phyloP scores from a whole-genome alignment of 37 sponge, comb jelly and placozoan species.

The Aplysina aerophoba region DNA sequence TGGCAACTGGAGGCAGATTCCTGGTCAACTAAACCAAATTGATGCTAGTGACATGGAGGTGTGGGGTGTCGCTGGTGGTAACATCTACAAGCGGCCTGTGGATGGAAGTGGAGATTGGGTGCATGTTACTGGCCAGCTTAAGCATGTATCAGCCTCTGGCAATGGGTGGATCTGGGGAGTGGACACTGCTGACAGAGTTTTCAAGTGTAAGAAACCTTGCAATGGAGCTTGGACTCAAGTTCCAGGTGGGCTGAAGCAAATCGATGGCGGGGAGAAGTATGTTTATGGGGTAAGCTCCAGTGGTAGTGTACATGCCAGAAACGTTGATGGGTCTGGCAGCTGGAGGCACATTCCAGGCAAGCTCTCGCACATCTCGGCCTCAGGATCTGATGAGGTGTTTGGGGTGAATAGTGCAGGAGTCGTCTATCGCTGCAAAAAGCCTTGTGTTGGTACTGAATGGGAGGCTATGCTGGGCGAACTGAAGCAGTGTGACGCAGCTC shows the following conservation, averaged over 20 bases:
- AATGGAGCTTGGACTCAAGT: no score
- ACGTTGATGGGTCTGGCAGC: slow-evolving; percentile 57
- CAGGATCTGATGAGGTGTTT: slow-evolving; percentile 47
- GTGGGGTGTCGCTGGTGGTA: slow-evolving; percentile 62
- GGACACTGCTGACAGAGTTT: background rate
- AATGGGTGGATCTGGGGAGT: slow-evolving; percentile 74
- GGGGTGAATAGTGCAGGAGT: background rate
- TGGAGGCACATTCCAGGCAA: slow-evolving; percentile 49
- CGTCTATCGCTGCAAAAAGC: background rate
- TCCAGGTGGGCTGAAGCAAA: no score
- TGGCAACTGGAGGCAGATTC: slow-evolving; percentile 43
- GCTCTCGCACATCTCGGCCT: slow-evolving; percentile 45
- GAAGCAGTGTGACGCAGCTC: slow-evolving; percentile 56
- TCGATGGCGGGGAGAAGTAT: no score
- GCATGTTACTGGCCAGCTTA: no score
- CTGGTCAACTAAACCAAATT: slow-evolving; percentile 43
- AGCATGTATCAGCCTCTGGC: slow-evolving; percentile 62
- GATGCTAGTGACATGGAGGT: slow-evolving; percentile 58
- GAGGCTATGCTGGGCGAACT: slow-evolving; percentile 29
- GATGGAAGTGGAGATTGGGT: no score
- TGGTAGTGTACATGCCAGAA: no score
- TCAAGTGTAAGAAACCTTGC: slow-evolving; percentile 25
- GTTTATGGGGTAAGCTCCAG: no score
- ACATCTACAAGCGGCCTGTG: no score
- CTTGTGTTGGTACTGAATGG: slow-evolving; percentile 30